Evolutionary conservation across 2,888 invertebrate genomes (phyloP), one percentile per base, ranked within the genome.

Genomic region (Drosophila colorata): DNA sequence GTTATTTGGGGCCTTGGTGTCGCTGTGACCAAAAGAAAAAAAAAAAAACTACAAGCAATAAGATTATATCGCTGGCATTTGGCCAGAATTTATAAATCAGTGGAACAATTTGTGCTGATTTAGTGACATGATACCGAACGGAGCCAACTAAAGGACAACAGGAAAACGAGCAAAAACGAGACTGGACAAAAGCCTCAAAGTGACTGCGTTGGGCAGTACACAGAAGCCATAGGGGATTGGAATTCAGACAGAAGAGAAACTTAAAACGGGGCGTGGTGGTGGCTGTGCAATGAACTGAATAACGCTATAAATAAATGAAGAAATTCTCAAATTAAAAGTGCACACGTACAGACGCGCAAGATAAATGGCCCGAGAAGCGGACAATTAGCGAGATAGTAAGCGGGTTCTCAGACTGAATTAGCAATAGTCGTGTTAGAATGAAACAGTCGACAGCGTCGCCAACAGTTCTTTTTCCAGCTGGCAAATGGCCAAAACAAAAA

Each of bases 81-180:
- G 80, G 85, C 87, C 87, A 86, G 79, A 80, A 78, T 85, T 74
- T 82, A 84, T 86, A 84, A 85, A 85, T 85, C 84, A 85, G 85
- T 84, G 69, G 84, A 78, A 77, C 85, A 86, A 85, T 85, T 85
- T 86, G 85, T 82, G 84, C 87, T 84, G 85, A 85, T 85, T 85
- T 85, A 86, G 82, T 86, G 85, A 86, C 84, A 80, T 82, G 87
- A 82, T 84, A 85, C 77, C 64, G 59, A 71, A 59, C 28, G 38
- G 72, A 75, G 72, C 69, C 66, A 71, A 59, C 67, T 53, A 68
- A 68, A 61, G 71, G 66, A 63, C 59, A 65, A 48, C 52, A 18
- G 35, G 16, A 77, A 59, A 71, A 35, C 37, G 40, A 52, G 55
- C 33, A 67, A 64, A 38, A 40, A 47, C 40, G 38, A 47, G 48